Evolutionary conservation across 2,888 invertebrate genomes (phyloP), one percentile per base, ranked within the genome.

Genomic region (Raillietiella orientalis): DNA sequence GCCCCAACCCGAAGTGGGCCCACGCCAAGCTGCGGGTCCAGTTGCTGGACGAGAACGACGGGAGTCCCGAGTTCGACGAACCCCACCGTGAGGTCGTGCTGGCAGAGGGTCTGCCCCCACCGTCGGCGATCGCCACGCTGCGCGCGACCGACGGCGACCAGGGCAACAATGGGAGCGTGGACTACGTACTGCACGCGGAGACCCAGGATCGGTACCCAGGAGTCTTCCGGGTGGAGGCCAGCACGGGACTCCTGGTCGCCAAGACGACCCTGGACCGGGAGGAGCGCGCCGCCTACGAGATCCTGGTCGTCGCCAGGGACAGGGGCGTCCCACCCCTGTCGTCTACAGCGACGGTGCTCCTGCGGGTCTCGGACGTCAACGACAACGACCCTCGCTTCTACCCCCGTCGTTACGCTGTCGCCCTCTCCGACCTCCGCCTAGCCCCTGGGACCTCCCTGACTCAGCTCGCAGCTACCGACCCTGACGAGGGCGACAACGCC

Each of bases 41-140:
- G 3, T 70, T 90, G 34, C 50, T 77, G 31, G 87, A 90, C 49
- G 84, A 84, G 49, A 90, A 90, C 45, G 87, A 87, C 41, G 77
- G 84, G 48, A 63, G 66, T 11, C 90, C 90, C 0, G 55, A 58
- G 37, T 87, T 87, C 49, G 59, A 65, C 1, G 67, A 71, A 40
- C 50, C 54, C 17, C 47, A 57, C 34, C 60, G 75, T 21, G 65
- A 69, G 38, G 64, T 75, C 3, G 64, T 62, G 20, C 42, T 79
- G 17, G 61, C 64, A 25, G 82, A 82, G 50, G 70, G 66, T 42
- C 62, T 66, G 5, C 65, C 69, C 27, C 62, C 70, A 1, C 59
- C 63, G 33, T 70, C 72, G 34, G 53, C 74, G 36, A 65, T 82
- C 14, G 63, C 75, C 2, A 67, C 70, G 46, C 46, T 82, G 27